Evolutionary conservation across 2,113 vertebrate species (phyloP), one percentile per base, ranked within the genome.

Genomic region (Barbus barbus): DNA sequence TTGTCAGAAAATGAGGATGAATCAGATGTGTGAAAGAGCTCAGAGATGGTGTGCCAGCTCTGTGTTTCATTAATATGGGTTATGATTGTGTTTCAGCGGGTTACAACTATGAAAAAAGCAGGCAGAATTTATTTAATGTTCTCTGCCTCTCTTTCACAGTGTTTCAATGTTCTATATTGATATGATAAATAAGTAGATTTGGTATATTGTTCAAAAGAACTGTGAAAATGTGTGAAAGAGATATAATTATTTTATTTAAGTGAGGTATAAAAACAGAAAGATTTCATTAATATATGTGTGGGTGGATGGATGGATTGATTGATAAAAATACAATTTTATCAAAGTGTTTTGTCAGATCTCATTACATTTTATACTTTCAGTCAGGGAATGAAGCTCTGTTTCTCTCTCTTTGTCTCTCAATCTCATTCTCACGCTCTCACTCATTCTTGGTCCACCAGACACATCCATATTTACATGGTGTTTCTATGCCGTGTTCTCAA

Each of bases 381-480:
- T n/a, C n/a, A n/a, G n/a, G n/a, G n/a, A n/a, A n/a, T n/a, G n/a
- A n/a, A n/a, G n/a, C n/a, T n/a, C n/a, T n/a, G n/a, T n/a, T n/a
- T n/a, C 16, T 18, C 31, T 78, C 4, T 58, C n/a, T 67, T 41
- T 26, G n/a, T 61, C 73, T 83, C 74, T 65, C 33, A 63, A 36
- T 63, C 14, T 60, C 20, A 79, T 36, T 65, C 65, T 82, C 31
- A 60, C 58, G 73, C 63, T 38, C 82, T 38, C 78, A 86, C 26
- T 76, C 75, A 81, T 88, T 88, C 89, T 81, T 85, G 86, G 83
- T 69, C 67, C 85, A n/a, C 18, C 78, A 85, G 77, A 81, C 86
- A 85, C 87, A 86, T 92, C 92, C 91, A 90, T 92, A 90, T 94
- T 92, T 92, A 83, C 89, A 90, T 90, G 87, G 87, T 83, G 86